Evolutionary conservation across 2,888 invertebrate species (phyloP), one percentile per base, ranked within the genome.

Genomic region (Protula sp.): DNA sequence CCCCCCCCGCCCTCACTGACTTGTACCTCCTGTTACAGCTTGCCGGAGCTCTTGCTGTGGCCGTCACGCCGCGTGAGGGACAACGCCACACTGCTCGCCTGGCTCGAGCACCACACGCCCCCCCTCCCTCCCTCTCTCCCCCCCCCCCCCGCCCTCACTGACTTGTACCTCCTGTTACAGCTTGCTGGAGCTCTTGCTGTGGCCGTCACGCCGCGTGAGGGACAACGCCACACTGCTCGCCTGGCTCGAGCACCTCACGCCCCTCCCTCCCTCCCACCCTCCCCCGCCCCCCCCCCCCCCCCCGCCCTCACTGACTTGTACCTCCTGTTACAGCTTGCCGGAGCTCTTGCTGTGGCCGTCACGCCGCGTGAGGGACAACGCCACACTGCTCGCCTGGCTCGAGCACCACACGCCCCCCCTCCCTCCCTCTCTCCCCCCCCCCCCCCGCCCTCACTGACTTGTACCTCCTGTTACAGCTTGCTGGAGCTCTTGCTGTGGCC

Each of bases 401-500:
- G 72, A 77, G 55, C 63, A 70, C 2, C 72, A 76, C 66, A 78
- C 78, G 2, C 75, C 79, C 0, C 61, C 63, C 47, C 70, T 70
- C 22, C 79, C 79, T 57, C 72, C 75, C 31, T 79, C 79, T 61
- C 59, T 75, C 38, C 68, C 67, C 28, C 76, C 76, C 57, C 64
- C 78, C 1, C 63, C n/a, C n/a, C n/a, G n/a, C n/a, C n/a, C n/a
- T n/a, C n/a, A n/a, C n/a, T n/a, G n/a, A n/a, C n/a, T n/a, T n/a
- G n/a, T n/a, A n/a, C n/a, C n/a, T n/a, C n/a, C n/a, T n/a, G n/a
- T n/a, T n/a, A n/a, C n/a, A n/a, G n/a, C n/a, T n/a, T n/a, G n/a
- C n/a, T n/a, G n/a, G n/a, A 83, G 57, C 78, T 83, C 65, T 70
- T 85, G 66, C 71, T 80, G 47, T 64, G 83, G 30, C 76, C 78